Percentiles rank a stretch among this genome's conserved stretches.
These are phyloP conservation scores for Drosophila malerkotliana DNA, from an alignment of 1,140 invertebrate genomes.

Conservation along the genomic window DNA sequence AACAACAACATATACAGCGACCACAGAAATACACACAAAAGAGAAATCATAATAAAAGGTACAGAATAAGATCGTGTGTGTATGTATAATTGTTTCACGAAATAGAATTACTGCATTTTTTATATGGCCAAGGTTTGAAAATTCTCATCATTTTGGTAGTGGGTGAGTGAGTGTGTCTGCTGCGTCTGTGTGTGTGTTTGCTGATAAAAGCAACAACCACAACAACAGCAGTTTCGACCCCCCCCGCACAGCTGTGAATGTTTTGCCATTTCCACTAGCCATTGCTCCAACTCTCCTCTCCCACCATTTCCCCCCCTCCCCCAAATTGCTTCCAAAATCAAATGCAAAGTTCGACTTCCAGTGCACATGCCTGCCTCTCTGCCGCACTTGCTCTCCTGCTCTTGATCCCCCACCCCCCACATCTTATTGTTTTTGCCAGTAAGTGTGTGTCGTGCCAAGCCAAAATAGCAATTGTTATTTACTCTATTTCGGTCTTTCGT, in stretches of 20 bases:
- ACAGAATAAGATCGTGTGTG: slow-evolving; percentile 22
- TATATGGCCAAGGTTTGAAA: slow-evolving; percentile 14
- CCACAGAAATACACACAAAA: slow-evolving; percentile 14
- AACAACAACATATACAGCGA: slow-evolving; percentile 40
- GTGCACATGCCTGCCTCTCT: slow-evolving; percentile 6
- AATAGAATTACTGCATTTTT: slow-evolving; percentile 34
- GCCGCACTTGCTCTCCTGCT: neutral
- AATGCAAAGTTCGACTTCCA: slow-evolving; percentile 29
- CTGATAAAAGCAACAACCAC: slow-evolving; percentile 35
- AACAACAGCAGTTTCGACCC: slow-evolving; percentile 47
- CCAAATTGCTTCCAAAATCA: slow-evolving; percentile 3
- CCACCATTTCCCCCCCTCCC: neutral
- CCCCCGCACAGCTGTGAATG: slow-evolving; percentile 54
- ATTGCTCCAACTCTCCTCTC: neutral
- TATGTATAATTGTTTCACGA: slow-evolving; percentile 27
- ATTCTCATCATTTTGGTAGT: neutral
- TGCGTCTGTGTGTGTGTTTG: slow-evolving; percentile 24
- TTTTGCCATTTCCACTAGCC: slow-evolving; percentile 28
- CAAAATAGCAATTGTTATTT: slow-evolving; percentile 29
- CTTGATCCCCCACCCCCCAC: neutral
- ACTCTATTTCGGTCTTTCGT: slow-evolving; percentile 28
- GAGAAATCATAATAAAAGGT: slow-evolving; percentile 16
- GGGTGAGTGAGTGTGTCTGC: slow-evolving; percentile 14
- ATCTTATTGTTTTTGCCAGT: neutral
- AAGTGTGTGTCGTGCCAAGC: slow-evolving; percentile 13